A percentile compares a stretch with the other conserved stretches of the same genome.
Conservation (phyloP, 2,888 invertebrate species). For the Spialia ferax region DNA sequence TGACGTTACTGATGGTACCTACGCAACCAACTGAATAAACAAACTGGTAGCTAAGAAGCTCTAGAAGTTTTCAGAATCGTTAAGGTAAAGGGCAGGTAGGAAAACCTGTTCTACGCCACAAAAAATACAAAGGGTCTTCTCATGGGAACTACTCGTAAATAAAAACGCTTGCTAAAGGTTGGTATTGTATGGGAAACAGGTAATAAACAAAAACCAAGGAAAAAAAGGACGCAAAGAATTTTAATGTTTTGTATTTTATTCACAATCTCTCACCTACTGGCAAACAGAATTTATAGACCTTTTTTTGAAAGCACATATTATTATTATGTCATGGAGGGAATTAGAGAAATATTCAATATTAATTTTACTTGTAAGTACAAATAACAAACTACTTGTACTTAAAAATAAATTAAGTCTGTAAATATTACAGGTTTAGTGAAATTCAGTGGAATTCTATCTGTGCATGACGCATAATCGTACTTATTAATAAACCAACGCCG, state of each 20-base stretch:
- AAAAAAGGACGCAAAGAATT: not conserved
- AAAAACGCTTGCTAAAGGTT: constrained; percentile 9
- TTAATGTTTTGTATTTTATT: not conserved
- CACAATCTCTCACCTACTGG: not conserved
- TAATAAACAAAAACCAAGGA: not conserved
- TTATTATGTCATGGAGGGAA: no score
- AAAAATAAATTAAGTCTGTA: no score
- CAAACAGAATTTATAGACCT: no score
- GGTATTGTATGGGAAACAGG: constrained; percentile 8
- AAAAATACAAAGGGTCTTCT: constrained; percentile 7
- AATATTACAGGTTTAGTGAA: not conserved
- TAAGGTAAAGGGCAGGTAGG: constrained; percentile 17
- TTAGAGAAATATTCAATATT: no score
- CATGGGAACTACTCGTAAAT: not conserved
- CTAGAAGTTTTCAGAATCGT: not conserved
- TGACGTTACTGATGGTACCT: no score
- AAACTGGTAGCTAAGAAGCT: not conserved
- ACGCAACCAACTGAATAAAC: constrained; percentile 6
- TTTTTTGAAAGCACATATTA: no score
- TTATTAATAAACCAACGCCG: constrained; percentile 35
- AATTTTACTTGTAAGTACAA: no score
- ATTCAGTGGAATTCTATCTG: constrained; percentile 14
- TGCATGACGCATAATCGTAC: constrained; percentile 23
- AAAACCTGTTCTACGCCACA: constrained; percentile 5
- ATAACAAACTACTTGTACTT: no score